Evolutionary conservation across 2,797 vertebrate genomes (phyloP).

Genomic region (Gallinago solitaria): DNA sequence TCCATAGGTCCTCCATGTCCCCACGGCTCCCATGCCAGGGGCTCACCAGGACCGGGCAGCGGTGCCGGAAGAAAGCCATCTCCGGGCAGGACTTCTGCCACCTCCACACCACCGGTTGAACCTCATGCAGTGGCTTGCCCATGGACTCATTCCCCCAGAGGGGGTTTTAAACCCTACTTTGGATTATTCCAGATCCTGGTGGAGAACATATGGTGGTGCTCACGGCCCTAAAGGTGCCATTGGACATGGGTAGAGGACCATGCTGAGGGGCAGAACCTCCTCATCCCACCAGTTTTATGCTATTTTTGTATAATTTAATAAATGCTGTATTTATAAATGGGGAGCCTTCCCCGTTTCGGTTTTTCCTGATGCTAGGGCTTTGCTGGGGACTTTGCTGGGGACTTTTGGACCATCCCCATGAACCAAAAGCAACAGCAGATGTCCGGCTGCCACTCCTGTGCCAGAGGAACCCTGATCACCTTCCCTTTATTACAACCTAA

Average conservation of each 20-base stretch:
- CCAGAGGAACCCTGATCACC: neutral
- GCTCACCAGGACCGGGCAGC: conserved; percentile 79
- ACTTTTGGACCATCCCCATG: neutral
- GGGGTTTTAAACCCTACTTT: neutral
- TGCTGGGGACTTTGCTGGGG: neutral
- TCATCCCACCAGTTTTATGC: neutral
- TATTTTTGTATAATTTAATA: conserved; percentile 38
- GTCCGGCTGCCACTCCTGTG: neutral
- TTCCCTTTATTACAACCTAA: neutral
- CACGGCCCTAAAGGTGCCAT: neutral
- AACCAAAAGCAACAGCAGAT: neutral
- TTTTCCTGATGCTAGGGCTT: neutral
- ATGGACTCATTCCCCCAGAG: rapidly evolving
- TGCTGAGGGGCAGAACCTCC: neutral
- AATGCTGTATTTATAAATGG: neutral
- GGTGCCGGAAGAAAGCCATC: conserved; percentile 81
- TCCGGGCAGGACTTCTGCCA: conserved; percentile 80
- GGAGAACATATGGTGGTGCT: neutral
- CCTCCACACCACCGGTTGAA: conserved; percentile 72
- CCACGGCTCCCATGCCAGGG: conserved; percentile 76
- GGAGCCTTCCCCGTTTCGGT: neutral
- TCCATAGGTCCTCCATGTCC: conserved; percentile 56
- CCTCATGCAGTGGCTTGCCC: conserved; percentile 10
- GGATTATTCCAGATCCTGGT: neutral
- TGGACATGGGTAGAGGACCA: rapidly evolving